A percentile compares a stretch with the other conserved stretches of the same genome.
Evolutionary conservation across 2,888 invertebrate species (phyloP).

Genomic region (Hedychridium roseum): DNA sequence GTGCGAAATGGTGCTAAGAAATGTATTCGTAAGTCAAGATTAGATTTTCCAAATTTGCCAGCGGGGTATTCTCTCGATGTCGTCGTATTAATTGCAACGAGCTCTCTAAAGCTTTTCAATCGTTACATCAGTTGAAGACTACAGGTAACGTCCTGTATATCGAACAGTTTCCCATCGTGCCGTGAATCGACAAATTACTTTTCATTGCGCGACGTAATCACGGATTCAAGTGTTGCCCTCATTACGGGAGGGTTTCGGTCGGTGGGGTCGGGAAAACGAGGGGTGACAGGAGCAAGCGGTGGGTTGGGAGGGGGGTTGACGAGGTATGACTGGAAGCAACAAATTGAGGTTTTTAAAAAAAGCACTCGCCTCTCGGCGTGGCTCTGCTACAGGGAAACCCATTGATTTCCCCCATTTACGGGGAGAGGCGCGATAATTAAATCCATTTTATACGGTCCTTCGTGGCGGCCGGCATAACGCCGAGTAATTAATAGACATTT

Average conservation of each 20-base stretch:
- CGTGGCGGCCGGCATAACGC: constrained; percentile 43
- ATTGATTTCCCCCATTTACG: constrained; percentile 57
- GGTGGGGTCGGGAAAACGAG: constrained; percentile 11
- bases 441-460: constrained; percentile 53
- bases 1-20: no score
- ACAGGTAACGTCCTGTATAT: constrained; percentile 32
- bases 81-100: no score
- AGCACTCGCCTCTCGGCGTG: constrained; percentile 37
- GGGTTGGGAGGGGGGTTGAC: constrained; percentile 7
- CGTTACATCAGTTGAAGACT: constrained; percentile 40
- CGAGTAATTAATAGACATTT: constrained; percentile 59
- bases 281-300: not conserved
- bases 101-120: constrained; percentile 29
- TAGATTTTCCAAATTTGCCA: no score
- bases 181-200: constrained; percentile 48
- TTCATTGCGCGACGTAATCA: constrained; percentile 51
- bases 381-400: constrained; percentile 48
- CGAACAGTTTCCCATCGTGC: constrained; percentile 41
- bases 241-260: constrained; percentile 37
- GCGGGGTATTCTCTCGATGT: no score
- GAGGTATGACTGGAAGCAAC: constrained; percentile 32
- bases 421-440: constrained; percentile 52
- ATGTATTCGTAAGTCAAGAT: no score
- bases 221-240: constrained; percentile 50
- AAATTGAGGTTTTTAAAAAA: constrained; percentile 55